Conservation (phyloP, 2,888 invertebrate genomes). For the Clepsis dumicolana region DNA sequence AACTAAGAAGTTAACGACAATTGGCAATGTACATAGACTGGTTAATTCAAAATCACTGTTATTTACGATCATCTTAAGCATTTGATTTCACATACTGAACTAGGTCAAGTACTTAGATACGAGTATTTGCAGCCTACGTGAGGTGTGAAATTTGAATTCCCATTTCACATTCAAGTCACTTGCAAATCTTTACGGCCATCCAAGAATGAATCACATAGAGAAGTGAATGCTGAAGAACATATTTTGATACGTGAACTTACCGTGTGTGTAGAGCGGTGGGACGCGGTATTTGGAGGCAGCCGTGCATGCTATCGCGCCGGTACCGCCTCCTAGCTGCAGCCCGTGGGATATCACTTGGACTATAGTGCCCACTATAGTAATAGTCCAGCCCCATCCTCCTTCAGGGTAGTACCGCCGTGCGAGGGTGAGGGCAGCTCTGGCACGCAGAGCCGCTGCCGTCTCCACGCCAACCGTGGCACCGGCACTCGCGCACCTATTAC, state of each 20-base stretch:
- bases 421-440: constrained; percentile 88
- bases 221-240: constrained; percentile 11
- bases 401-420: constrained; percentile 94
- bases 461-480: constrained; percentile 79
- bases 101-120: constrained; percentile 39
- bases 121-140: constrained; percentile 29
- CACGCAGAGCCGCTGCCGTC: constrained; percentile 81
- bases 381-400: constrained; percentile 95
- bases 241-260: constrained; percentile 69
- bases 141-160: constrained; percentile 12
- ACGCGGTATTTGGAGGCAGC: constrained; percentile 88
- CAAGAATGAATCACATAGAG: constrained; percentile 23
- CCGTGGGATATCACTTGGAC: constrained; percentile 92
- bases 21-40: constrained; percentile 18
- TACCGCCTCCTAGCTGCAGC: constrained; percentile 89
- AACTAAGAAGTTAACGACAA: constrained; percentile 14
- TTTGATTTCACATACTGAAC: constrained; percentile 22
- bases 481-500: constrained; percentile 82
- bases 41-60: constrained; percentile 31
- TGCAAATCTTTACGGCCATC: constrained; percentile 32
- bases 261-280: constrained; percentile 87
- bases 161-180: constrained; percentile 37
- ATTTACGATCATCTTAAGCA: background rate
- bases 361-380: constrained; percentile 90
- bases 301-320: constrained; percentile 88